Conservation (phyloP, 1,140 invertebrate species). For the Drosophila orosa region DNA sequence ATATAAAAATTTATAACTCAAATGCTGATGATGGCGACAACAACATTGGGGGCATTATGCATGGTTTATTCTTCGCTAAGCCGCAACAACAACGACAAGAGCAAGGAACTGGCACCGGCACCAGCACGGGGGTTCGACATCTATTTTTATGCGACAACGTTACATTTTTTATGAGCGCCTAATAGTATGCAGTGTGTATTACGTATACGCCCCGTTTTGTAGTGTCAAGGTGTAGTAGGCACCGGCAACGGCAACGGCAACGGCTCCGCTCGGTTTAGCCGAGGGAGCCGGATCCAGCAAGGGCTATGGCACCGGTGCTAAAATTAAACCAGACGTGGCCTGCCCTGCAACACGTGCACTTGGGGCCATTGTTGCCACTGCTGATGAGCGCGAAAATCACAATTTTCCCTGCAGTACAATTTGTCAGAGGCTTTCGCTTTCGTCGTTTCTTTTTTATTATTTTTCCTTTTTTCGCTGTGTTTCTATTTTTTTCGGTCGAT, state of each 20-base stretch:
- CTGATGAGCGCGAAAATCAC: constrained; percentile 77
- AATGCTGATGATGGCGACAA: constrained; percentile 68
- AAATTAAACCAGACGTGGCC: constrained; percentile 79
- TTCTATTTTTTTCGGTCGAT: constrained; percentile 34
- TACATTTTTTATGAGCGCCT: constrained; percentile 75
- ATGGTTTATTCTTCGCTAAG: constrained; percentile 47
- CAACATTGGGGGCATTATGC: constrained; percentile 56
- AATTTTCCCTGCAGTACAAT: constrained; percentile 81
- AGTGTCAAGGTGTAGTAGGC: constrained; percentile 66
- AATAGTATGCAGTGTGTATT: constrained; percentile 76
- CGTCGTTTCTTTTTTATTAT: constrained; percentile 5
- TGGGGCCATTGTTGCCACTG: constrained; percentile 41
- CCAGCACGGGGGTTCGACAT: constrained; percentile 34
- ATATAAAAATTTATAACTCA: constrained; percentile 77
- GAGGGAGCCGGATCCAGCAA: constrained; percentile 18
- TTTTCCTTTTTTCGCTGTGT: constrained; percentile 16
- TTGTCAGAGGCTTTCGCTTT: constrained; percentile 55
- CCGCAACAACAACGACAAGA: constrained; percentile 6
- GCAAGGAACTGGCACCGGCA: neutral
- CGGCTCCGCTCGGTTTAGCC: constrained; percentile 8
- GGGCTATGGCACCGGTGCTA: constrained; percentile 51
- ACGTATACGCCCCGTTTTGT: constrained; percentile 46
- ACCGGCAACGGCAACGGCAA: neutral
- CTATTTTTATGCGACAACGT: constrained; percentile 76
- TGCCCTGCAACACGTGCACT: constrained; percentile 72